These are phyloP conservation scores for Drosophila tripunctata DNA, from an alignment of 2,888 invertebrate species.

Conservation along the genomic window DNA sequence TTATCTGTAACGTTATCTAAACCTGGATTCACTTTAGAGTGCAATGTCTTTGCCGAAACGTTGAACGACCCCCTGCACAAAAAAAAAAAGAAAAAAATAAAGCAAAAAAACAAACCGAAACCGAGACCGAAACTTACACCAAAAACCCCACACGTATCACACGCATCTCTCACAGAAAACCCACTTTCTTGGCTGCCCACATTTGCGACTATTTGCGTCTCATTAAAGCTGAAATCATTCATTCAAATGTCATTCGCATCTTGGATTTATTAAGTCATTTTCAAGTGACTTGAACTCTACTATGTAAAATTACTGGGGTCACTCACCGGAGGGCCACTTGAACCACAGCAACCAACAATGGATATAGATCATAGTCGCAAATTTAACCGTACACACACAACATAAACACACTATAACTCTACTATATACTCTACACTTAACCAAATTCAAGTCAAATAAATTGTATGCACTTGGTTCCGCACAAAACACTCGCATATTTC, in stretches of 20 bases:
- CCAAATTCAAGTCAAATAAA: conserved; percentile 38
- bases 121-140: conserved; percentile 23
- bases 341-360: background rate
- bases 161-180: conserved; percentile 3
- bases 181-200: conserved; percentile 24
- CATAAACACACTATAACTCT: background rate
- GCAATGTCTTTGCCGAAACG: conserved; percentile 47
- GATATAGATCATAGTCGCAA: conserved; percentile 7
- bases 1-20: background rate
- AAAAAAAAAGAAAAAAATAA: background rate
- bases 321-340: conserved; percentile 21
- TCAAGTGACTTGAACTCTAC: conserved; percentile 57
- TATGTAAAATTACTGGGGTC: conserved; percentile 26
- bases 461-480: conserved; percentile 26
- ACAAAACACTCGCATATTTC: conserved; percentile 27
- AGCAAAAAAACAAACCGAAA: no score
- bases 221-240: conserved; percentile 26
- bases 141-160: background rate
- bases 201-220: conserved; percentile 28
- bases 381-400: conserved; percentile 7
- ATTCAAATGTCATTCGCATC: conserved; percentile 21
- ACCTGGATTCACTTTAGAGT: conserved; percentile 20
- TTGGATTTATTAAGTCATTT: conserved; percentile 64
- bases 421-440: background rate
- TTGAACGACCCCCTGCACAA: conserved; percentile 55